Evolutionary conservation across 2,888 invertebrate genomes (phyloP), one percentile per base, ranked within the genome.

Genomic region (Antitype chi): DNA sequence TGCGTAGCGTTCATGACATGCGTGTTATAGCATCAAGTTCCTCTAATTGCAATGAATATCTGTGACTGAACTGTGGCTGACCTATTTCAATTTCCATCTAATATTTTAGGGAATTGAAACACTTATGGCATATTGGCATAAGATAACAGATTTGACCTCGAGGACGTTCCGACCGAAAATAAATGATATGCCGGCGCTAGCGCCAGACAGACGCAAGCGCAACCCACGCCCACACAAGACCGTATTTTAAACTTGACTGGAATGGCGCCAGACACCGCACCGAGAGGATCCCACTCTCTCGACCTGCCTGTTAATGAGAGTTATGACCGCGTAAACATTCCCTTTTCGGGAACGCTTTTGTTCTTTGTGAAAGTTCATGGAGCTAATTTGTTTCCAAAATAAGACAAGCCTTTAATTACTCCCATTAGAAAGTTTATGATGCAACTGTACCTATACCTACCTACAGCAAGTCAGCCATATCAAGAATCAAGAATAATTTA

Each of bases 171-270:
- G 84, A 87, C 88, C 85, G 84, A 90, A 92, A 90, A 91, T 91
- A 91, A 91, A 91, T 90, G 89, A 87, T 85, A 86, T 78, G 78
- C 85, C 80, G 86, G 86, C 89, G 90, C 85, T 85, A 84, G 74
- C 62, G 84, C 76, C 80, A 85, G 83, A 82, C 89, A 85, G 87
- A 86, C 89, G 87, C 87, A 87, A 81, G 84, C 81, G 85, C 84
- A 88, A 84, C 83, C 79, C 85, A 85, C 89, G 85, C 94, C 93
- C 90, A 91, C 92, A 85, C 88, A 87, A 88, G 84, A 91, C 90
- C 90, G 91, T 93, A 94, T 94, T 95, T 94, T 92, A 89, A 92
- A 92, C 89, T 87, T 87, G 90, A 90, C 92, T 94, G 94, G 94
- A 95, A 87, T 87, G 88, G 89, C 91, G 95, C 94, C 95, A 94